Conservation (phyloP, 2,888 invertebrate genomes). For the Drosophila colorata region DNA sequence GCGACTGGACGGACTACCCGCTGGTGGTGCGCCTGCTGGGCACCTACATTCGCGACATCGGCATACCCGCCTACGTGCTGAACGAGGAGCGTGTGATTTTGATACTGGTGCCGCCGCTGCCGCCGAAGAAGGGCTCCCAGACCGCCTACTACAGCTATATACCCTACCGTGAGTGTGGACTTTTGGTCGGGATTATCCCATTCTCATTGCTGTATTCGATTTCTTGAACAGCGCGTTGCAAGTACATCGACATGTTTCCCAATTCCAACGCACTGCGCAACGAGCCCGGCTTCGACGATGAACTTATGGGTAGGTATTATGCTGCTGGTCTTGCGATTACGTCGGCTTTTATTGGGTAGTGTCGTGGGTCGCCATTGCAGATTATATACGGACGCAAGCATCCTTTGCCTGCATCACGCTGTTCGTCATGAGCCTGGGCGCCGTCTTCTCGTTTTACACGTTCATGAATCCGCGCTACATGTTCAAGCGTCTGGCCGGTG, state of each 20-base stretch:
- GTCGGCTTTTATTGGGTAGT: constrained; percentile 55
- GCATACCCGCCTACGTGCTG: constrained; percentile 81
- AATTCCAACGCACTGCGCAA: constrained; percentile 86
- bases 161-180: constrained; percentile 69
- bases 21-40: constrained; percentile 81
- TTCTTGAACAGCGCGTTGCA: constrained; percentile 86
- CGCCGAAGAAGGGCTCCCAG: constrained; percentile 77
- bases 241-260: constrained; percentile 88
- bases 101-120: constrained; percentile 83
- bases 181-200: not conserved
- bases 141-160: constrained; percentile 82
- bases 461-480: constrained; percentile 94
- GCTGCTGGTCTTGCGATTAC: not conserved
- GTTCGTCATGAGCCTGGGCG: constrained; percentile 92
- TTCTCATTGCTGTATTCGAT: not conserved
- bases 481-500: constrained; percentile 94
- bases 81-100: constrained; percentile 79
- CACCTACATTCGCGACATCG: constrained; percentile 82
- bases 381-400: constrained; percentile 93
- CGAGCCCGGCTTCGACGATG: constrained; percentile 87
- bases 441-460: constrained; percentile 93
- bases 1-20: constrained; percentile 81
- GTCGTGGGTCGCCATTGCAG: constrained; percentile 85
- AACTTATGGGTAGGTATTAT: constrained; percentile 86
- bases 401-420: constrained; percentile 94